Conservation (phyloP, 2,797 vertebrate genomes). For the Anguilla marmorata region DNA sequence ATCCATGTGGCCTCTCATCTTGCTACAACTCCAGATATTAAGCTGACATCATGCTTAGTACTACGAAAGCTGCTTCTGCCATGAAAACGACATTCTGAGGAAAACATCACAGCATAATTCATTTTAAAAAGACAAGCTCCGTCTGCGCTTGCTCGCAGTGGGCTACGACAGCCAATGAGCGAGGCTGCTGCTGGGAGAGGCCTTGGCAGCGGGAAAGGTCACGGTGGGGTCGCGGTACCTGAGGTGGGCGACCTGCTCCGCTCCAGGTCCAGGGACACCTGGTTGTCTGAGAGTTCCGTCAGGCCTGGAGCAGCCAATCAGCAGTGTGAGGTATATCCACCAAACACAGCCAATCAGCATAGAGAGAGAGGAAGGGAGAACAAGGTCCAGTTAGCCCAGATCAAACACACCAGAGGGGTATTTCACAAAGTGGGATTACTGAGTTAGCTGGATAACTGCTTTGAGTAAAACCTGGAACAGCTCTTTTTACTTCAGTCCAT, state of each 20-base stretch:
- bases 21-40: neutral
- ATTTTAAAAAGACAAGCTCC: neutral
- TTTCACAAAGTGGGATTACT: no score
- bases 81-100: neutral
- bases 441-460: no score
- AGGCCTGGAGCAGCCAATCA: constrained; percentile 77
- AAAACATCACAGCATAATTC: neutral
- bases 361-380: constrained; percentile 7
- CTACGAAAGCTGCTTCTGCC: neutral
- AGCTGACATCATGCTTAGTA: neutral
- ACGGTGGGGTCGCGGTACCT: constrained; percentile 75
- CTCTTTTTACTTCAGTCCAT: no score
- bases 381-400: neutral
- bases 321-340: constrained; percentile 19
- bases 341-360: constrained; percentile 2
- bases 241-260: constrained; percentile 96
- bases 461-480: no score
- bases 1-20: neutral
- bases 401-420: neutral
- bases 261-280: constrained; percentile 89
- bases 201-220: neutral
- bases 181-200: neutral
- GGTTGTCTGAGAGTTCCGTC: constrained; percentile 93
- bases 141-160: neutral
- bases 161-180: neutral